Base-by-base conservation (phyloP, 1,140 invertebrate genomes). In the Drosophila kepulauana region DNA sequence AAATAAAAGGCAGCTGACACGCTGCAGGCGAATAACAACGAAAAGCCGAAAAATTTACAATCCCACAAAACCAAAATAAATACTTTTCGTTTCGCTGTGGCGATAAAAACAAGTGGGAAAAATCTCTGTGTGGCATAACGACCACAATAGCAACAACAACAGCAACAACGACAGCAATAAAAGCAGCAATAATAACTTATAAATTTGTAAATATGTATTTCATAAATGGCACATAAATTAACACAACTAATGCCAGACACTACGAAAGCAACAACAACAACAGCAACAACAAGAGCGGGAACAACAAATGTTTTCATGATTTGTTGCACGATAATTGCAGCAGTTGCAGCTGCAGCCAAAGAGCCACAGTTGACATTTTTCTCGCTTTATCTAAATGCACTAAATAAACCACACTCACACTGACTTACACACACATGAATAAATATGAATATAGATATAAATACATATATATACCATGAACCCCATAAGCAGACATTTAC, bases 131-230 rank as follows among this genome's bases (percentile, higher is more conserved):
- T 51, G 35, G 7, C 49, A 63, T 20, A 66, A 65, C 46, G 8
- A 52, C 35, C 28, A 70, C 3, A 52, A 54, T 20, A 43, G 61
- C 28, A 56, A 48, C 52, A 71, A 13, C 43, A 72, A 79, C 38
- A 59, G 56, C 15, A 30, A 64, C 1, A 54, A 28, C 8, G 35
- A 38, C 35, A 10, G 35, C 56, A 51, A 69, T 43, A 13, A 33
- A 15, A 62, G 59, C 59, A 56, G 16, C 66, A 78, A 81, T 85
- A 85, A 85, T 85, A 75, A 77, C 68, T 84, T 79, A 88, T 80
- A 80, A 87, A 88, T 87, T 82, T 87, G 82, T 84, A 87, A 88
- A 87, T 87, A 87, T 87, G 88, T 87, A 87, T 87, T 87, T 87
- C 78, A 87, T 78, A 87, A 88, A 87, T 87, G 82, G 80, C 69